These are phyloP conservation scores for Ypsolopha scabrella DNA, from an alignment of 2,888 invertebrate genomes.

Conservation along the genomic window DNA sequence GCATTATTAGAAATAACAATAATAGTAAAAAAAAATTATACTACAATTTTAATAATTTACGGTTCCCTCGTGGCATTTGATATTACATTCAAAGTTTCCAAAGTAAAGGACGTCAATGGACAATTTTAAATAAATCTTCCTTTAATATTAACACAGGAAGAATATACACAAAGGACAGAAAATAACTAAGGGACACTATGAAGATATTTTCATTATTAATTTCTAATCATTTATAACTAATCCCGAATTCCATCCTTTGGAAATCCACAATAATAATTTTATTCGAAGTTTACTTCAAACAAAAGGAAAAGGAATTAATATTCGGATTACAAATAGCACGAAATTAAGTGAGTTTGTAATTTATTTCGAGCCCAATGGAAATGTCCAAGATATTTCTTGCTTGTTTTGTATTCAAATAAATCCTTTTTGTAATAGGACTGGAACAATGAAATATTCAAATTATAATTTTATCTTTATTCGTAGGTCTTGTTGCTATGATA, in stretches of 20 bases:
- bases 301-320: slow-evolving; percentile 38
- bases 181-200: not conserved
- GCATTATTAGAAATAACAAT: no score
- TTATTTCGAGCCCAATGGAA: slow-evolving; percentile 32
- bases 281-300: slow-evolving; percentile 19
- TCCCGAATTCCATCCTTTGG: slow-evolving; percentile 20
- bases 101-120: no score
- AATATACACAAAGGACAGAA: no score
- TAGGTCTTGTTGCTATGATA: no score
- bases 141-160: no score
- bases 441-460: not conserved
- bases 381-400: slow-evolving; percentile 29
- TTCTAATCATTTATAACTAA: not conserved
- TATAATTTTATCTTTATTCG: no score
- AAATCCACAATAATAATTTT: slow-evolving; percentile 20
- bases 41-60: no score
- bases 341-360: slow-evolving; percentile 42
- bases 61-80: no score
- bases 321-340: slow-evolving; percentile 37
- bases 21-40: no score
- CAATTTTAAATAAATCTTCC: no score
- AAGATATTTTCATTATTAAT: slow-evolving; percentile 3
- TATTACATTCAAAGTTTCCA: no score
- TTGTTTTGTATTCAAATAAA: slow-evolving; percentile 35
- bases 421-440: slow-evolving; percentile 18